Evolutionary conservation across 2,888 invertebrate species (phyloP).

Genomic region (Drosophila tanythrix): DNA sequence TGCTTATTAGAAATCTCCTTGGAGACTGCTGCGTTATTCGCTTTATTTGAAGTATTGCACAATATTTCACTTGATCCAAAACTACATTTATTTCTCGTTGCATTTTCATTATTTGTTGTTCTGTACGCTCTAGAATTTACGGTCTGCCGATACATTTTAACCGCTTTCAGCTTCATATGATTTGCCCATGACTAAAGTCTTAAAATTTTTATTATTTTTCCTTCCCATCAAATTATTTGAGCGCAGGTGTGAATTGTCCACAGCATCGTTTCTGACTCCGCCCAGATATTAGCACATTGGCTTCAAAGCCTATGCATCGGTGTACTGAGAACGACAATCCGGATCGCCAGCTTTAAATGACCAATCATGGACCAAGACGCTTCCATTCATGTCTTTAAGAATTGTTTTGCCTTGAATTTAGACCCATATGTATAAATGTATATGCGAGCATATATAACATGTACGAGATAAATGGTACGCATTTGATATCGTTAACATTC

Average conservation of each 20-base stretch:
- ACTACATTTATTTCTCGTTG: background rate
- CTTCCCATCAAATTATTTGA: conserved; percentile 12
- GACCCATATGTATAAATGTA: background rate
- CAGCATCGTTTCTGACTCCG: conserved; percentile 62
- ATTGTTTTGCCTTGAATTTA: conserved; percentile 7
- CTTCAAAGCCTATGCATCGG: background rate
- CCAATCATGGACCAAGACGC: conserved; percentile 34
- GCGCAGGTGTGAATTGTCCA: conserved; percentile 22
- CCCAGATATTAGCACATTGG: conserved; percentile 61
- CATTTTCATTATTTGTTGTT: background rate
- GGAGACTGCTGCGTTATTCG: background rate
- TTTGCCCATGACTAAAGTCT: conserved; percentile 29
- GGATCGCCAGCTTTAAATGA: conserved; percentile 15
- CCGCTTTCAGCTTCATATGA: conserved; percentile 22
- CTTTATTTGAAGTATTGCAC: conserved; percentile 1
- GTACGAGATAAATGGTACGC: conserved; percentile 13
- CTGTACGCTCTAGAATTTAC: conserved; percentile 3
- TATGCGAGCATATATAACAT: background rate
- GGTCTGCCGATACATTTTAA: conserved; percentile 32
- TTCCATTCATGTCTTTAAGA: conserved; percentile 21
- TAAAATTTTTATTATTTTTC: conserved; percentile 10
- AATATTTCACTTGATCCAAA: conserved; percentile 26
- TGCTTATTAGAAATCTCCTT: conserved; percentile 10
- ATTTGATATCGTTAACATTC: conserved; percentile 14
- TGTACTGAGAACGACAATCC: conserved; percentile 36